A percentile compares a stretch with the other conserved stretches of the same genome.
phyloP scores from a whole-genome alignment of 2,888 invertebrate genomes.

The Rosalia funebris region DNA sequence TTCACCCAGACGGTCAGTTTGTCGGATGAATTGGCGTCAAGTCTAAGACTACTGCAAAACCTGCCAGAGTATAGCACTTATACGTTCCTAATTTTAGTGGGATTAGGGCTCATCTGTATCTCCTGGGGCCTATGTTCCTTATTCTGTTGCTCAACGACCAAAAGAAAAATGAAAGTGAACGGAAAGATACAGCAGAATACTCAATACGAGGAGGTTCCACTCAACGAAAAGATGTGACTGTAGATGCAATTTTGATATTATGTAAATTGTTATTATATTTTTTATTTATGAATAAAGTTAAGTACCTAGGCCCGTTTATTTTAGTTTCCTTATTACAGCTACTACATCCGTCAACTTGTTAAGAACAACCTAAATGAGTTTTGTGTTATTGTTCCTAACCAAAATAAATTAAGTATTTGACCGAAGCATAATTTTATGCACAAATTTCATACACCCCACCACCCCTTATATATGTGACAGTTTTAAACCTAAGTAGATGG shows the following conservation, averaged over 20 bases:
- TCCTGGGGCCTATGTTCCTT: constrained; percentile 47
- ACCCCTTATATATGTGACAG: no score
- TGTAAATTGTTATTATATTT: constrained; percentile 18
- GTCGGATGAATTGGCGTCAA: constrained; percentile 67
- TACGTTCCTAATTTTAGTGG: constrained; percentile 44
- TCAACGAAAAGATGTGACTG: constrained; percentile 22
- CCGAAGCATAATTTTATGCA: no score
- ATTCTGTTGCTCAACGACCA: constrained; percentile 44
- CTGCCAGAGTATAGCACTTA: constrained; percentile 63
- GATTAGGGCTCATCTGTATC: constrained; percentile 48
- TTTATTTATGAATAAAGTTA: constrained; percentile 25
- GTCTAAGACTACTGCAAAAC: constrained; percentile 66
- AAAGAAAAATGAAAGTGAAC: constrained; percentile 29
- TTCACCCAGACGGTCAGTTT: constrained; percentile 75
- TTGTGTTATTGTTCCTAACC: no score
- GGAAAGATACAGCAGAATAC: constrained; percentile 23
- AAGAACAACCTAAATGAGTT: no score
- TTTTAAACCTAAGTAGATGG: no score
- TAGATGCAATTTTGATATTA: constrained; percentile 19
- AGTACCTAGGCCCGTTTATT: background rate
- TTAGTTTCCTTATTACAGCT: background rate
- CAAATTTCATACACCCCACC: no score
- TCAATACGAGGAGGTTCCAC: constrained; percentile 27
- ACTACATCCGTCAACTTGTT: no score
- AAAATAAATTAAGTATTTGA: no score